These are phyloP conservation scores for Platyrinchus mystaceus DNA, from an alignment of 2,797 vertebrate species.

Conservation along the genomic window DNA sequence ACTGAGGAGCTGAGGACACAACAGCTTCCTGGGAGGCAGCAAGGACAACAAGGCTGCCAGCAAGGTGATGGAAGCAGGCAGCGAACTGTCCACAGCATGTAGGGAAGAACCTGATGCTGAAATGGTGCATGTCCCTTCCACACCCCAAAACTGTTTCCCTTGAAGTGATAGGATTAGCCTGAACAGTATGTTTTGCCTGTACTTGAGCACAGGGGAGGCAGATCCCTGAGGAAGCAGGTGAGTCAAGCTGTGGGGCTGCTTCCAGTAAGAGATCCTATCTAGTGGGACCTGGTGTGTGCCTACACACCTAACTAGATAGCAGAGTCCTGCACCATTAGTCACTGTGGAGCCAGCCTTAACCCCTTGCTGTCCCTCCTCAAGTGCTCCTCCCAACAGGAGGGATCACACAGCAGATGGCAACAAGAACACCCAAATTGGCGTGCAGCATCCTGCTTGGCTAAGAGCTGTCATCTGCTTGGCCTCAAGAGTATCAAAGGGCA, in stretches of 20 bases:
- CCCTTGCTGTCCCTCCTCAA: neutral
- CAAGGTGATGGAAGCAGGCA: neutral
- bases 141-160: neutral
- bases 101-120: neutral
- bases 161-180: fast-evolving
- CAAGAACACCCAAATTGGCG: fast-evolving
- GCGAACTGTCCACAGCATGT: neutral
- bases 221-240: neutral
- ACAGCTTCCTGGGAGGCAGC: neutral
- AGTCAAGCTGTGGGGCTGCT: slow-evolving; percentile 24
- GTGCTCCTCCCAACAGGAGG: neutral
- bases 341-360: neutral
- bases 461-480: neutral
- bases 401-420: neutral
- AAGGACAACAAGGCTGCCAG: neutral
- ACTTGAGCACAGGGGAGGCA: neutral
- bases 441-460: neutral
- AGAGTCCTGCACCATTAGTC: slow-evolving; percentile 46
- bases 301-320: slow-evolving; percentile 60
- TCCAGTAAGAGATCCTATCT: slow-evolving; percentile 56
- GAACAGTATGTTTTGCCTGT: neutral
- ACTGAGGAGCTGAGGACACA: neutral
- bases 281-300: slow-evolving; percentile 28
- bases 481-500: neutral
- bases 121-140: neutral